A percentile compares a stretch with the other conserved stretches of the same genome.
Evolutionary conservation across 2,797 vertebrate genomes (phyloP).

Genomic region (Fistularia commersonii): DNA sequence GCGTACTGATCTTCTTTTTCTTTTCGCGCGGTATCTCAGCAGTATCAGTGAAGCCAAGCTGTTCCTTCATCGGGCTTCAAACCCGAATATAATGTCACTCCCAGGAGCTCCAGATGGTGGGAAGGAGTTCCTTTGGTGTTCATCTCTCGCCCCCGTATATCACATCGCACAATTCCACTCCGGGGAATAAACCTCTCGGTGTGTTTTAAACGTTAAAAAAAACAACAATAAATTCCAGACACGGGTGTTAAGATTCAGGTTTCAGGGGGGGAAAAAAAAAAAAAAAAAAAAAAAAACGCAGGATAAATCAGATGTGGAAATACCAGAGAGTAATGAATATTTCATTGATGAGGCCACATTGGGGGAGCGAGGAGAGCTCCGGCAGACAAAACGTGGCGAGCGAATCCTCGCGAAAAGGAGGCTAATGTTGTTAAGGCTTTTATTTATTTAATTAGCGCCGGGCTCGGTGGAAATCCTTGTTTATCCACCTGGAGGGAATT

Average conservation of each 20-base stretch:
- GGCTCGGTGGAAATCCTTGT: constrained; percentile 57
- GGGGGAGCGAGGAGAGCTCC: constrained; percentile 24
- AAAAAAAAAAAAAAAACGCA: constrained; percentile 8
- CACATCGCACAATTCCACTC: constrained; percentile 37
- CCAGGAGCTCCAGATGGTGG: constrained; percentile 29
- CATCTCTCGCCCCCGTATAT: constrained; percentile 43
- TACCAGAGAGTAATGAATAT: constrained; percentile 66
- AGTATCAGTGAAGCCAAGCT: not conserved
- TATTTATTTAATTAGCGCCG: constrained; percentile 63
- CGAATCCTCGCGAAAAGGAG: constrained; percentile 26
- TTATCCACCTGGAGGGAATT: constrained; percentile 62
- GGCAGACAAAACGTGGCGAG: constrained; percentile 12
- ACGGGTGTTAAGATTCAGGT: constrained; percentile 49
- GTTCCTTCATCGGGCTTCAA: constrained; percentile 28
- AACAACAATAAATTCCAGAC: constrained; percentile 58
- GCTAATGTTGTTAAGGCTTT: constrained; percentile 49
- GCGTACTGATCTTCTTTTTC: too few relatives aligned
- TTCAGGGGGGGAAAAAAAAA: constrained; percentile 19
- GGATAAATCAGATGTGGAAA: constrained; percentile 50
- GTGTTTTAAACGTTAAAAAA: constrained; percentile 37
- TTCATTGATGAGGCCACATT: constrained; percentile 56
- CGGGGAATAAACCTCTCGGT: constrained; percentile 18
- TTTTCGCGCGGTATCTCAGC: too few relatives aligned
- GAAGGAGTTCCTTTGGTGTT: constrained; percentile 46
- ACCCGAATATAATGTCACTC: constrained; percentile 43